Evolutionary conservation across 64 coral and sea anemone species (phyloP), one percentile per base, ranked within the genome.

Genomic region (Trachythela sp.): DNA sequence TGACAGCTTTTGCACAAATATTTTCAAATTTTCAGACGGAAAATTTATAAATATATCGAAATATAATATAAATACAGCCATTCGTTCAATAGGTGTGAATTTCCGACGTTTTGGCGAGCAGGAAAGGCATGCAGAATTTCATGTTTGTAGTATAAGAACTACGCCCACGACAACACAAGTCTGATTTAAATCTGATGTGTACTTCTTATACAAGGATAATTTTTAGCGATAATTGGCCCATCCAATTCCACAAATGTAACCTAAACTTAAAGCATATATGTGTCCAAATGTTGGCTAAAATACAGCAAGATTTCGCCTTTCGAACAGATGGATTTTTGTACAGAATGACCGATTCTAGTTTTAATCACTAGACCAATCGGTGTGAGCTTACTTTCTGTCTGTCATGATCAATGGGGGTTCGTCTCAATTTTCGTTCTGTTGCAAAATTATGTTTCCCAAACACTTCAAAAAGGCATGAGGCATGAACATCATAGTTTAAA

Each of bases 381-480:
- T 27, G 4, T 64, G 4, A 64, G 20, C 56, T 64, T n/a, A 64
- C 20, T 20, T 64, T 27, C 26, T 14, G 75, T 80, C 75, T 37
- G 15, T 80, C 37, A 15, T 3, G 35, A 39, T 17, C 75, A 35
- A 80, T 80, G 75, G 75, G 75, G 75, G 15, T 20, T 39, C 75
- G 75, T 80, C 75, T 80, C 75, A 80, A 29, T 39, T 80, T 80
- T 35, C 75, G 4, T 64, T 64, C 56, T 64, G 56, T 64, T 64
- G 56, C 56, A 64, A 64, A 64, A 64, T 64, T 64, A n/a, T 64
- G 56, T n/a, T 64, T 64, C 56, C 8, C 20, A 64, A 64, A n/a
- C 20, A 20, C 20, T 18, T 64, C 56, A 20, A 64, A 64, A 64
- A 24, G 20, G 8, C 26, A 27, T 27, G 20, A 6, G 24, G 22